Base-by-base conservation (phyloP, 53 echinoderm and acorn worm species). In the Holothuria leucospilota region DNA sequence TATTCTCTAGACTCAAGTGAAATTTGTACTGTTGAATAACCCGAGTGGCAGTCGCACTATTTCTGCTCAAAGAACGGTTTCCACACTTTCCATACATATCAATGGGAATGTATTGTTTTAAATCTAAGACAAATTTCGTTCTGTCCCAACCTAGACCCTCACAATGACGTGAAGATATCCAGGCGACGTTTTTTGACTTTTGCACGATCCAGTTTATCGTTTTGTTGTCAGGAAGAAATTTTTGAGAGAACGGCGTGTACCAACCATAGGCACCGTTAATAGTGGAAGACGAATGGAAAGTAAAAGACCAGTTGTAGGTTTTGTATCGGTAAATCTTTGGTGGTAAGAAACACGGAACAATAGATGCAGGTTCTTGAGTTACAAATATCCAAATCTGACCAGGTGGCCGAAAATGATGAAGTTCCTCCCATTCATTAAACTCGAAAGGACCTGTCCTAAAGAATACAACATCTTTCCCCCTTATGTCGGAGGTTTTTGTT, bases 301-400 rank as follows among this genome's bases (percentile, higher is more conserved):
- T 75, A 40, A 16, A 75, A 29, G 77, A 75, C 77, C 77, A 75
- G 23, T 75, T 75, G 77, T 49, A 75, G 3, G 77, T 49, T 8
- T 75, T 23, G 52, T 46, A 49, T 75, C 77, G 16, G 77, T 75
- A 75, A 49, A 14, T 24, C 51, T 75, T 75, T 23, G 77, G 77
- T 41, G 77, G 77, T 23, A 75, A 16, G 21, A 42, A 75, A 51
- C 51, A 46, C 6, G 77, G 77, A 6, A 75, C 77, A 49, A 75
- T 49, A 2, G 77, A 75, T 12, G 77, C 77, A 41, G 77, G 51
- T 23, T 75, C 77, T n/a, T 75, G 77, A 13, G 77, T 75, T 6
- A 51, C 24, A 23, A 49, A 75, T 10, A 75, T 20, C 77, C 77
- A 75, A n/a, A 75, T 75, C 77, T 75, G 77, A 21, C 77, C 77